phyloP scores from a whole-genome alignment of 1,140 invertebrate species.

The Drosophila sturtevanti region DNA sequence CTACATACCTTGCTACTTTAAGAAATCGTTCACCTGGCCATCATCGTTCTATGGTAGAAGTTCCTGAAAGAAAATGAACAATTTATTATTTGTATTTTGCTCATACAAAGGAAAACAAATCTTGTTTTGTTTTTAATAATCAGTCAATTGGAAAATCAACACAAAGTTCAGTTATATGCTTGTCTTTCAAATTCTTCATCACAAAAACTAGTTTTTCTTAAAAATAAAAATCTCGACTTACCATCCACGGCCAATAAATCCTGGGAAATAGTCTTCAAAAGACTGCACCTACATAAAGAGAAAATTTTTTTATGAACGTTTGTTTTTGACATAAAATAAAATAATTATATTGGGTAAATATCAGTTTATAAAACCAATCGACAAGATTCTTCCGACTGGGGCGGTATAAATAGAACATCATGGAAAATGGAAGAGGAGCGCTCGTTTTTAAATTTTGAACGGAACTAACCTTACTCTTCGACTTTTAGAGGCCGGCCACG shows the following conservation, averaged over 20 bases:
- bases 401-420: slow-evolving; percentile 54
- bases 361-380: slow-evolving; percentile 55
- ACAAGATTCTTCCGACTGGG: slow-evolving; percentile 58
- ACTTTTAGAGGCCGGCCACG: slow-evolving; percentile 5
- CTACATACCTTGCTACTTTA: slow-evolving; percentile 10
- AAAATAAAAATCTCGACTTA: not conserved
- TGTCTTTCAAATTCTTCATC: slow-evolving; percentile 62
- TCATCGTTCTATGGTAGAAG: not conserved
- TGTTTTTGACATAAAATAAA: no score
- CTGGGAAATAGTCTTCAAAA: not conserved
- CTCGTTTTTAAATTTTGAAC: not conserved
- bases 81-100: not conserved
- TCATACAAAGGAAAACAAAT: not conserved
- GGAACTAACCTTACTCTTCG: slow-evolving; percentile 54
- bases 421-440: not conserved
- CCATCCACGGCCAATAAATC: not conserved
- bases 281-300: not conserved
- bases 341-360: not conserved
- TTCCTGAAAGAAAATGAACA: not conserved
- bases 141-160: slow-evolving; percentile 52
- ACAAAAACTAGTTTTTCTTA: slow-evolving; percentile 25
- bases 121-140: not conserved
- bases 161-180: slow-evolving; percentile 72
- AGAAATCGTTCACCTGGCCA: not conserved
- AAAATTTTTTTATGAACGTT: not conserved